Evolutionary conservation across 2,888 invertebrate genomes (phyloP).

Genomic region (Blastobasis lacticolella): DNA sequence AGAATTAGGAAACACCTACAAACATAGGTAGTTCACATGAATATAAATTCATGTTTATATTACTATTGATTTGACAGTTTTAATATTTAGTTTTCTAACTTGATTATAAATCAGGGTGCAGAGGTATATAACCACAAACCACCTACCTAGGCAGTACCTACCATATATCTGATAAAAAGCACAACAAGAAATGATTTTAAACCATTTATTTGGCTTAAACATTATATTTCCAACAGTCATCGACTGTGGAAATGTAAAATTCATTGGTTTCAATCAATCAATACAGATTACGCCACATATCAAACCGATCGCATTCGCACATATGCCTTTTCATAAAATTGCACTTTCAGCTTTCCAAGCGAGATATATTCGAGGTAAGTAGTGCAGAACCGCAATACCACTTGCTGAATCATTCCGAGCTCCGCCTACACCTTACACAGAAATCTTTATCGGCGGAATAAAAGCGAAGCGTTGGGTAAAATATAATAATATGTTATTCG

Average conservation of each 20-base stretch:
- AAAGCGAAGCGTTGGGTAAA: slow-evolving; percentile 25
- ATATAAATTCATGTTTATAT: too few relatives aligned
- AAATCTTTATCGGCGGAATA: slow-evolving; percentile 30
- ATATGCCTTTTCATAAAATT: slow-evolving; percentile 51
- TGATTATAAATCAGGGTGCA: too few relatives aligned
- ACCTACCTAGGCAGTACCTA: too few relatives aligned
- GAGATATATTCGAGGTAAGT: slow-evolving; percentile 46
- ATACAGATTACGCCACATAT: slow-evolving; percentile 50
- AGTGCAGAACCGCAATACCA: slow-evolving; percentile 40
- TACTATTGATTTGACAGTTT: too few relatives aligned
- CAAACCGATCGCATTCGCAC: slow-evolving; percentile 28
- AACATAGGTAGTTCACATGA: too few relatives aligned
- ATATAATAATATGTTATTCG: slow-evolving; percentile 15
- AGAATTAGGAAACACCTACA: too few relatives aligned
- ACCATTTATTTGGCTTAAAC: too few relatives aligned
- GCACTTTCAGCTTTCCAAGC: slow-evolving; percentile 44
- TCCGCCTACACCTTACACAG: slow-evolving; percentile 21
- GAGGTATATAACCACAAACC: too few relatives aligned
- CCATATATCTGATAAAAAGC: too few relatives aligned
- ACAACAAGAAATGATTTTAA: too few relatives aligned
- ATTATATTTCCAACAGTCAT: slow-evolving; percentile 28
- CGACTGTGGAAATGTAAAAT: too few relatives aligned
- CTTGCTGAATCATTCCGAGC: slow-evolving; percentile 39
- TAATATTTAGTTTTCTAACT: too few relatives aligned
- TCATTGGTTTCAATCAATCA: slow-evolving; percentile 44